Conservation (phyloP, 1,140 invertebrate species). For the Trichoplusia ni region DNA sequence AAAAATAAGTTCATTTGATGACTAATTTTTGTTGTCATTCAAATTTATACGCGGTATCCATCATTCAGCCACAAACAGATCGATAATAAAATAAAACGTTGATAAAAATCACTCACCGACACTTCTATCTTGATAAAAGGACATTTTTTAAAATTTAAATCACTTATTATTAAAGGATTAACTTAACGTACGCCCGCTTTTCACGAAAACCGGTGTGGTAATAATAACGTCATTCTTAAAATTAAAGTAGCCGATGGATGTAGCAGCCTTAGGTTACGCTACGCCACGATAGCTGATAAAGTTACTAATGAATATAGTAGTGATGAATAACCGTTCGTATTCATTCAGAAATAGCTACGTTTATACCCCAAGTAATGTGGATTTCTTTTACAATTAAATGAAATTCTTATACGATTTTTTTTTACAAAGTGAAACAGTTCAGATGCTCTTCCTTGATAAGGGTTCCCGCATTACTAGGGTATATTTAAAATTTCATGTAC, state of each 20-base stretch:
- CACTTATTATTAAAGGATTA: background rate
- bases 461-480: too few species aligned
- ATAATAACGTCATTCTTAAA: constrained; percentile 76
- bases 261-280: background rate
- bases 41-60: too few species aligned
- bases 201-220: constrained; percentile 55
- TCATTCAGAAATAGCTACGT: background rate
- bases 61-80: background rate
- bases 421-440: too few species aligned
- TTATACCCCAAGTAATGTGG: too few species aligned
- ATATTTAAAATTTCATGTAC: too few species aligned
- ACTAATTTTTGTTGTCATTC: too few species aligned
- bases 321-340: background rate
- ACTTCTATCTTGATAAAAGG: constrained; percentile 56
- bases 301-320: too few species aligned
- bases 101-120: constrained; percentile 52
- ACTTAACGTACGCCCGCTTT: constrained; percentile 16
- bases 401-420: too few species aligned
- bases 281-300: background rate
- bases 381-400: too few species aligned
- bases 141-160: constrained; percentile 46
- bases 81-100: constrained; percentile 8
- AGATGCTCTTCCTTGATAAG: too few species aligned
- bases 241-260: constrained; percentile 43
- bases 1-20: too few species aligned